Evolutionary conservation across 2,888 invertebrate genomes (phyloP).

Genomic region (Pseudococcus longispinus): DNA sequence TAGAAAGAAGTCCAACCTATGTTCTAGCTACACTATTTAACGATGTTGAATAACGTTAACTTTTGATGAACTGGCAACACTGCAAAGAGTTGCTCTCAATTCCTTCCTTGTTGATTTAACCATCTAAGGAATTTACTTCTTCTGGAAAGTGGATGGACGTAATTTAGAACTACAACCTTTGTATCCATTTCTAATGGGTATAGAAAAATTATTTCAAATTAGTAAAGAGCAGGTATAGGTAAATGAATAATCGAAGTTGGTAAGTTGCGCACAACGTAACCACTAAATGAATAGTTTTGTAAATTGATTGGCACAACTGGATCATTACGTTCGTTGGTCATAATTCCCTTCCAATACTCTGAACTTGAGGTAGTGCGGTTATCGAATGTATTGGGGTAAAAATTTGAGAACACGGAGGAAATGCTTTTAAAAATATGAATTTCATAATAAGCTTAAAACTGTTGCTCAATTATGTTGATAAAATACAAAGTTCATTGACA

Average conservation of each 20-base stretch:
- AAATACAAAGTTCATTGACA: too few relatives aligned
- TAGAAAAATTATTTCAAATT: background rate
- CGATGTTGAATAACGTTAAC: background rate
- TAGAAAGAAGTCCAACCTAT: background rate
- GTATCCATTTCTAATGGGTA: background rate
- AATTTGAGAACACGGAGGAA: too few relatives aligned
- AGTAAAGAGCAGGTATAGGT: too few relatives aligned
- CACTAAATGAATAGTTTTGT: background rate
- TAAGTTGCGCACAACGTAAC: background rate
- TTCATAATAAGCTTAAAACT: too few relatives aligned
- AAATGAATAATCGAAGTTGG: background rate
- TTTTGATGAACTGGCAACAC: background rate
- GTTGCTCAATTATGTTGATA: too few relatives aligned
- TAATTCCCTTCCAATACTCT: too few relatives aligned
- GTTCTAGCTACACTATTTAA: background rate
- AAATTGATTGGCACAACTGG: background rate
- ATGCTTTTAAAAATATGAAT: too few relatives aligned
- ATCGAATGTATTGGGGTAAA: too few relatives aligned
- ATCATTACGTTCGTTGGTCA: background rate
- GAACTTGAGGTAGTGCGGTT: too few relatives aligned
- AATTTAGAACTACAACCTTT: background rate
- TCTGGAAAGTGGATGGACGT: background rate
- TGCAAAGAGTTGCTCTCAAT: background rate
- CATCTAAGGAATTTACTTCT: background rate
- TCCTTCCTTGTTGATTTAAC: background rate